Base-by-base conservation (phyloP, 2,113 vertebrate genomes). In the Dunckerocampus dactyliophorus region DNA sequence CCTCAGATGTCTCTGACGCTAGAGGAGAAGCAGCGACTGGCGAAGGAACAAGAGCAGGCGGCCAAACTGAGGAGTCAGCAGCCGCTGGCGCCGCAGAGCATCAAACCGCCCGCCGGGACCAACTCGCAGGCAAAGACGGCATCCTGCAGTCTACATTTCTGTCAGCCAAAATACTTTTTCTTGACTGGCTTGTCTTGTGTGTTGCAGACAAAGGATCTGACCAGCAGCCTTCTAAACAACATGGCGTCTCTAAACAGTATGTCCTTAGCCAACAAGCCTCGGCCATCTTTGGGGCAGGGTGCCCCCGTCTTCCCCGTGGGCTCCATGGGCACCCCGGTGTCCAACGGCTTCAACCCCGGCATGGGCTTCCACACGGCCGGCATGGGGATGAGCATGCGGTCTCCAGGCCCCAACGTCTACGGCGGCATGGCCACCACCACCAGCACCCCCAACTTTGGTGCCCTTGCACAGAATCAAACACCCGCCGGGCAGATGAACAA, bases 21-120 rank as follows among this genome's bases (percentile, higher is more conserved):
- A 53, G 97, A 99, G 85, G 95, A 99, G 85, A 99, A 99, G 79
- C 96, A 99, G 76, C 95, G 93, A 62, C 82, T 99, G 80, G 97
- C 97, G 48, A 98, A 97, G 83, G 95, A 98, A 55, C 97, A 98
- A 72, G 97, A 99, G 59, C 97, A 98, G 82, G 94, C 92, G 8
- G 94, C 94, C 74, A 98, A 97, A 85, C 86, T 99, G 79, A 94
- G 94, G 82, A 98, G 81, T 72, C 97, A 98, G 82, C 93, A 94
- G 65, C 95, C 95, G 6, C 88, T 98, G 51, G 92, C 91, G 6
- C 97, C 96, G 3, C 92, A 94, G 64, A 50, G 89, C 0, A 69
- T 93, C 55, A 90, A 90, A 78, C 37, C 93, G 45, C 65, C 88
- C 16, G 14, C 75, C 48, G 20, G 62, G 59, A 20, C 60, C 69